phyloP scores from a whole-genome alignment of 2,797 vertebrate genomes.

The Eupleurogrammus muticus region DNA sequence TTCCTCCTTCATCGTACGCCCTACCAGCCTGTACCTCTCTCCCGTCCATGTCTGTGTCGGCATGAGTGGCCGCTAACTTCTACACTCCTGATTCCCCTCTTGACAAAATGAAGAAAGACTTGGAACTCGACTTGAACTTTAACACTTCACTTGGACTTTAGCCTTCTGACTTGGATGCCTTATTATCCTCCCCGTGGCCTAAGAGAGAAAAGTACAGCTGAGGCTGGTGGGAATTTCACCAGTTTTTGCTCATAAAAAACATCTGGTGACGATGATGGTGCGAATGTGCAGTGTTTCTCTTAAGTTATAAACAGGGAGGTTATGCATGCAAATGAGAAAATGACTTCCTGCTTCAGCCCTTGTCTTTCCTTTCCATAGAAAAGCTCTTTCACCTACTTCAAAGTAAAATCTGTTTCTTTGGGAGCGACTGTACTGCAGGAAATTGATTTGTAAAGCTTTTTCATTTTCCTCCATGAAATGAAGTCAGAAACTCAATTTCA shows the following conservation, averaged over 20 bases:
- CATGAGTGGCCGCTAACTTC: constrained; percentile 6
- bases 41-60: not conserved
- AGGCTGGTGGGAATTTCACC: not conserved
- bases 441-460: constrained; percentile 46
- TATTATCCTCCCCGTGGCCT: not conserved
- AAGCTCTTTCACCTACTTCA: not conserved
- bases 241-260: not conserved
- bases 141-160: constrained; percentile 10
- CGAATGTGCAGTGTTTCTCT: not conserved
- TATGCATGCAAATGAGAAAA: constrained; percentile 24
- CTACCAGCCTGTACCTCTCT: constrained; percentile 43
- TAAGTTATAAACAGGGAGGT: constrained; percentile 10
- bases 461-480: constrained; percentile 53
- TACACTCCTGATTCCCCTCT: constrained; percentile 19
- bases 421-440: constrained; percentile 18
- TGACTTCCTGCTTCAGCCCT: not conserved
- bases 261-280: not conserved
- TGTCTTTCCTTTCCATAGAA: not conserved
- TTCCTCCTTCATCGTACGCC: constrained; percentile 21
- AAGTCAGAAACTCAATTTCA: constrained; percentile 48
- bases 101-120: constrained; percentile 14
- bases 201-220: not conserved
- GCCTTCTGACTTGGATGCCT: not conserved
- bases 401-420: constrained; percentile 11
- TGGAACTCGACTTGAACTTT: not conserved